phyloP scores from a whole-genome alignment of 2,113 vertebrate species.

The Lepus timidus region DNA sequence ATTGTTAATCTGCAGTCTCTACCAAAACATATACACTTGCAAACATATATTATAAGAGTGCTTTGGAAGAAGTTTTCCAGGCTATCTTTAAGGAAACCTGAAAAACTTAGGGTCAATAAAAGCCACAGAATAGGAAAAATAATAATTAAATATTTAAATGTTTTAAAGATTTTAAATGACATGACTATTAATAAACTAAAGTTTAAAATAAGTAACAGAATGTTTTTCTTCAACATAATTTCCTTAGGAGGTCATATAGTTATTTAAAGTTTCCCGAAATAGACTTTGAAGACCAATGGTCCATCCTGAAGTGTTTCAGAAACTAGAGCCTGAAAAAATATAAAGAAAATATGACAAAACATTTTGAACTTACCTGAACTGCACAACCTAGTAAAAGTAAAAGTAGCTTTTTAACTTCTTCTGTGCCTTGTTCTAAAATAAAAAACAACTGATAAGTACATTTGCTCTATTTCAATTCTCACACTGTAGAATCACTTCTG shows the following conservation, averaged over 20 bases:
- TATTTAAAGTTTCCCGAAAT: conserved; percentile 3
- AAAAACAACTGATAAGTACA: too few relatives aligned
- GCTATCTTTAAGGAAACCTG: background rate
- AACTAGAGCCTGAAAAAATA: conserved; percentile 53
- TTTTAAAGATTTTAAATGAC: conserved; percentile 20
- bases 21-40: background rate
- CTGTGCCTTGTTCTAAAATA: too few relatives aligned
- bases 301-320: conserved; percentile 49
- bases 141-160: background rate
- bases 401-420: too few relatives aligned
- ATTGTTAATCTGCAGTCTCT: background rate
- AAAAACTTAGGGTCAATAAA: background rate
- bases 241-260: background rate
- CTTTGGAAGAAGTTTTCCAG: background rate
- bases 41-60: background rate
- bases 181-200: background rate
- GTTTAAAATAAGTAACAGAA: conserved; percentile 29
- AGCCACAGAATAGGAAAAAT: background rate
- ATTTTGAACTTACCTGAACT: too few relatives aligned
- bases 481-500: too few relatives aligned
- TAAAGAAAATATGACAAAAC: too few relatives aligned
- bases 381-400: too few relatives aligned
- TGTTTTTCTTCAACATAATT: conserved; percentile 44
- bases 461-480: too few relatives aligned
- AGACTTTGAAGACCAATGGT: conserved; percentile 23